These are phyloP conservation scores for Sparus aurata DNA, from an alignment of 2,797 vertebrate species.

Conservation along the genomic window DNA sequence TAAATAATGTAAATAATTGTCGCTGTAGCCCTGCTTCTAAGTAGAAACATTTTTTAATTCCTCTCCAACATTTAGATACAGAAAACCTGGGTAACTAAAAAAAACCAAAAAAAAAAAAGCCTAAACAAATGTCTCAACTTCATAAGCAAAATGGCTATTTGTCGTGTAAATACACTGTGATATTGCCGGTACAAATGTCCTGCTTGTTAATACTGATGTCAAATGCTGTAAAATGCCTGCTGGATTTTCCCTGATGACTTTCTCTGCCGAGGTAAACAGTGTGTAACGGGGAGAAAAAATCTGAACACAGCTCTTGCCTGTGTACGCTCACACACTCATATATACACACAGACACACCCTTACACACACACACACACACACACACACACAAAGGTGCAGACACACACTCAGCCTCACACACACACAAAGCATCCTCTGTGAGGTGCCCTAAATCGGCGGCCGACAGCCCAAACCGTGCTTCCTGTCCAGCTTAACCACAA, in stretches of 20 bases:
- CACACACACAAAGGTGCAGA: conserved; percentile 39
- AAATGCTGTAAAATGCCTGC: conserved; percentile 1
- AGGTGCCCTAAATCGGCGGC: conserved; percentile 78
- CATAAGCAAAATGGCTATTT: not conserved
- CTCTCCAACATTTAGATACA: not conserved
- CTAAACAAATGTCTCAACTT: not conserved
- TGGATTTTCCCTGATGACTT: conserved; percentile 38
- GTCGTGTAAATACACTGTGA: not conserved
- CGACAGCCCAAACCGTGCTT: conserved; percentile 81
- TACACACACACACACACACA: conserved; percentile 28
- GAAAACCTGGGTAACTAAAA: not conserved
- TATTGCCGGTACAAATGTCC: not conserved
- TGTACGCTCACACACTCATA: conserved; percentile 46
- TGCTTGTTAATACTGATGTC: conserved; percentile 17
- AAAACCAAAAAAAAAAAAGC: not conserved
- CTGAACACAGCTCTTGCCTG: conserved; percentile 62
- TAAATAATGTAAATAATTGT: too few species aligned
- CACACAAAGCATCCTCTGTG: conserved; percentile 87
- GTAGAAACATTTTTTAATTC: not conserved
- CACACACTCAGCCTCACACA: conserved; percentile 56
- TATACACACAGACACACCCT: conserved; percentile 45
- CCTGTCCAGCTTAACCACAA: conserved; percentile 82
- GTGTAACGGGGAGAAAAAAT: conserved; percentile 53
- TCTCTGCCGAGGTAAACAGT: conserved; percentile 35
- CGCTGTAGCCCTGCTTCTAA: not conserved